Conservation (phyloP, 2,888 invertebrate genomes). For the Leucophenga montana region DNA sequence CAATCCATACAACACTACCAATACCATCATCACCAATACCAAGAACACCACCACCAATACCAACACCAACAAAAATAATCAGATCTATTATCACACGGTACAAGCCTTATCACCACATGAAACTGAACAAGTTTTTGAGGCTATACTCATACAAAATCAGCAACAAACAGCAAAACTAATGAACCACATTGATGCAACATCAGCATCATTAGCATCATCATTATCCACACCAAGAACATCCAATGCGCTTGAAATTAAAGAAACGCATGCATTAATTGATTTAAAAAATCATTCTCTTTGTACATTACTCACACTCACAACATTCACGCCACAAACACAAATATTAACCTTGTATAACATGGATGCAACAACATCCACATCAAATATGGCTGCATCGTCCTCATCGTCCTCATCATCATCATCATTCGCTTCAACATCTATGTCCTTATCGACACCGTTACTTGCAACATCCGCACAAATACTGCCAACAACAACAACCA, state of each 20-base stretch:
- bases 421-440: constrained; percentile 31
- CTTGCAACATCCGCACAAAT: not conserved
- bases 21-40: constrained; percentile 30
- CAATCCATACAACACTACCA: constrained; percentile 31
- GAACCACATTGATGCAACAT: constrained; percentile 39
- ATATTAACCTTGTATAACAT: constrained; percentile 64
- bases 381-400: too few species aligned
- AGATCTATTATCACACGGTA: constrained; percentile 63
- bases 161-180: constrained; percentile 52
- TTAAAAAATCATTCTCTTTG: constrained; percentile 68
- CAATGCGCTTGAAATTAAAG: constrained; percentile 59
- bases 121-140: constrained; percentile 67
- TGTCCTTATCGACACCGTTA: constrained; percentile 28
- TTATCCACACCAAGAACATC: too few species aligned
- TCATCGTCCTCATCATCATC: too few species aligned
- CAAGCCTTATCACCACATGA: constrained; percentile 64
- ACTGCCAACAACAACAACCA: constrained; percentile 28
- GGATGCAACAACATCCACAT: constrained; percentile 38
- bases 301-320: constrained; percentile 69
- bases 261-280: constrained; percentile 70
- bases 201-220: constrained; percentile 42
- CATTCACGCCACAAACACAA: constrained; percentile 69
- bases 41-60: constrained; percentile 25
- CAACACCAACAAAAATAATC: constrained; percentile 27
- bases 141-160: constrained; percentile 59